A percentile compares a stretch with the other conserved stretches of the same genome.
These are phyloP conservation scores for Heliconius erato DNA, from an alignment of 2,888 invertebrate genomes.

Conservation along the genomic window DNA sequence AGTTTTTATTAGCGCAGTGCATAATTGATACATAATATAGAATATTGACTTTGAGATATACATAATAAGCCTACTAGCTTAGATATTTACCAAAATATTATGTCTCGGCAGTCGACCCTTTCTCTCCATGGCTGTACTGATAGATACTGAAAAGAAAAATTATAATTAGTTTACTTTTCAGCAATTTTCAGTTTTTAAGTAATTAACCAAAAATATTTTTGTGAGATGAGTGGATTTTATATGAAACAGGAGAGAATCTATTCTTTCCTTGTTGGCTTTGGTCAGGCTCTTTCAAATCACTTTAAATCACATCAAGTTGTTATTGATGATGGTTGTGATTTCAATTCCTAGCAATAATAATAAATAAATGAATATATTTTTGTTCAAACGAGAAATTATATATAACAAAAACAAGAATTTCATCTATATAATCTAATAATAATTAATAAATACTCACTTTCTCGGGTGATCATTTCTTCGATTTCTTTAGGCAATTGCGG, in stretches of 20 bases:
- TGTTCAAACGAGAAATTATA: too few relatives aligned
- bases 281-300: too few relatives aligned
- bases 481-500: neutral
- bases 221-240: too few relatives aligned
- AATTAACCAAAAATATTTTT: neutral
- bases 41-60: too few relatives aligned
- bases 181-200: neutral
- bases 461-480: neutral
- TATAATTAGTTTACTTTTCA: neutral
- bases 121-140: neutral
- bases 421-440: neutral
- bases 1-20: neutral
- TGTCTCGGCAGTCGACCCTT: neutral
- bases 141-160: neutral
- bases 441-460: neutral
- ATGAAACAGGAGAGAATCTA: too few relatives aligned
- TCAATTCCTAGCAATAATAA: too few relatives aligned
- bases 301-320: too few relatives aligned
- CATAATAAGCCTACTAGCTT: neutral
- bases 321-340: too few relatives aligned
- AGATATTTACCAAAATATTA: neutral
- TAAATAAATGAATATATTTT: too few relatives aligned
- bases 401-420: neutral
- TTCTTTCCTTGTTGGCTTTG: too few relatives aligned
- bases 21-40: neutral